Base-by-base conservation (phyloP, 2,113 vertebrate genomes). In the Illadopsis cleaveri region DNA sequence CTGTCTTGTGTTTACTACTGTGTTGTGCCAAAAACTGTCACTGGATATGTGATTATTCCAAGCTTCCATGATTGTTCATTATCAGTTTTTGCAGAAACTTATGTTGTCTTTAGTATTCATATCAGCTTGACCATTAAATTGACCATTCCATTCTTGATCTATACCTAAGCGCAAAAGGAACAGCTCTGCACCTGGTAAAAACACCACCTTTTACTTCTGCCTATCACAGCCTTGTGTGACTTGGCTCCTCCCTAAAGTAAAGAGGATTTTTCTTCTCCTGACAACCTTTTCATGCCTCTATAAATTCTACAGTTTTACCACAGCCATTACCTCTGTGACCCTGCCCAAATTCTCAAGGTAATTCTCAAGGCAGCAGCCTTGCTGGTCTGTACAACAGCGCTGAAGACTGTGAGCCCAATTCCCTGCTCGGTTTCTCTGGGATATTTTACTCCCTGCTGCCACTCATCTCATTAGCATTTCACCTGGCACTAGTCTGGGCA, bases 1-100 rank as follows among this genome's bases (percentile, higher is more conserved):
- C 27, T 33, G 44, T 4, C 37, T 38, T 20, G 28, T 15, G 24
- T 31, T 82, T 4, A 0, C 18, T 27, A 0, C 20, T 24, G 25
- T 18, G 25, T 27, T 53, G 30, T 23, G 37, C 25, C 60, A 86
- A 69, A 83, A 56, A 21, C 12, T 16, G 33, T 25, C 33, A 38
- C 2, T 22, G 62, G 16, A 9, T 30, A 15, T 11, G 27, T 4
- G 0, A 66, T 20, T 70, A 70, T 20, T 65, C 18, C 33, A 40
- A 18, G 17, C 11, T 73, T 53, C 44, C 58, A 14, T 24, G 7
- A 16, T 3, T 40, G 40, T 12, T 72, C 54, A 33, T 38, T 27
- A 65, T 19, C n/a, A 19, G 28, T 9, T 30, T 27, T 23, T 66
- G 56, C 45, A 94, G 42, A 70, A 73, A 54, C 2, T 8, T 25